Evolutionary conservation across 2,888 invertebrate species (phyloP).

Genomic region (Leptinotarsa rubiginosa): DNA sequence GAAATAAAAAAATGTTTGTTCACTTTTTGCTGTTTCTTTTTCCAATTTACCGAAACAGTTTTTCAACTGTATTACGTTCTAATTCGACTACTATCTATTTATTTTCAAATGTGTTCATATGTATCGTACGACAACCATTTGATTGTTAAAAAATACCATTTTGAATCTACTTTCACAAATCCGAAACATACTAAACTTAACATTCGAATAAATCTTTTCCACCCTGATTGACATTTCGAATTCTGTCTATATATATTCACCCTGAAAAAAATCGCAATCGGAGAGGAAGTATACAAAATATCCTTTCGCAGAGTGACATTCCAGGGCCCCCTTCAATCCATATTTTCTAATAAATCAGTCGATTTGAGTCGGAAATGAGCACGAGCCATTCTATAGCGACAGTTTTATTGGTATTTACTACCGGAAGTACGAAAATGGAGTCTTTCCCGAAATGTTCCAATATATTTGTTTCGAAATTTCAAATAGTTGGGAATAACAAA

Average conservation of each 20-base stretch:
- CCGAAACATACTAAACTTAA: too few species aligned
- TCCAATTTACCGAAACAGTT: too few species aligned
- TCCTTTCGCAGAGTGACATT: background rate
- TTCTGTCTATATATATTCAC: background rate
- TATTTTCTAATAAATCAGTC: conserved; percentile 5
- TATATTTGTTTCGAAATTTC: background rate
- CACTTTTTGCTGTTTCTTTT: too few species aligned
- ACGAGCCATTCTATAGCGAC: background rate
- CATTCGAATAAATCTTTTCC: too few species aligned
- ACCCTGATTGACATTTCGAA: background rate
- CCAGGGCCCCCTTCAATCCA: background rate
- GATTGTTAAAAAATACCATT: too few species aligned
- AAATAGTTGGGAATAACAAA: background rate
- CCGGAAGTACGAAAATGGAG: background rate
- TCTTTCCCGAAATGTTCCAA: background rate
- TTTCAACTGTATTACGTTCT: too few species aligned
- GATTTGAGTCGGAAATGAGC: background rate
- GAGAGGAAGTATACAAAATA: background rate
- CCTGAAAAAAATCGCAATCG: background rate
- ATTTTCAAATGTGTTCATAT: too few species aligned
- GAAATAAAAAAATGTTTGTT: too few species aligned
- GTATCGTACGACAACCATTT: too few species aligned
- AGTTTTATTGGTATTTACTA: background rate
- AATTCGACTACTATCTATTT: too few species aligned
- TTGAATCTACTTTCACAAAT: too few species aligned